Conservation (phyloP, 2,113 vertebrate genomes). For the Plotosus lineatus region DNA sequence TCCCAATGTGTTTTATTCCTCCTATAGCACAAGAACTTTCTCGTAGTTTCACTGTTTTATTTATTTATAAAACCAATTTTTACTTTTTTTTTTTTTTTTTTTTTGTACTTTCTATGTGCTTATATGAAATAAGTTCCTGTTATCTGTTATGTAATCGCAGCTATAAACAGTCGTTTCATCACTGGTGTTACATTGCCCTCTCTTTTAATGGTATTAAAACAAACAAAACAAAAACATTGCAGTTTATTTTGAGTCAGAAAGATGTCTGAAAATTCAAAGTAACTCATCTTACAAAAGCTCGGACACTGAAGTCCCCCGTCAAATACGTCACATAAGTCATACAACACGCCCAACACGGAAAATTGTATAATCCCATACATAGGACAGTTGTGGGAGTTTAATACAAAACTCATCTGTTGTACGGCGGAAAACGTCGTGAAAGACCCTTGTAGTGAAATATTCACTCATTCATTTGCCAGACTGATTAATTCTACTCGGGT, state of each 20-base stretch:
- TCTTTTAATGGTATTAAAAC: neutral
- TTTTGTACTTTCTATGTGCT: no score
- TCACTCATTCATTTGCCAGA: no score
- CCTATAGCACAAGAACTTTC: neutral
- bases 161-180: neutral
- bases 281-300: neutral
- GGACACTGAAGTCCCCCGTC: neutral
- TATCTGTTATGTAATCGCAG: neutral
- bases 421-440: no score
- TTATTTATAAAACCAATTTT: neutral
- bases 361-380: no score
- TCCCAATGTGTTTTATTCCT: neutral
- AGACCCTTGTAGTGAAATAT: no score
- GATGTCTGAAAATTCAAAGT: neutral
- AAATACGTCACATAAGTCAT: neutral
- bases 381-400: no score
- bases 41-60: neutral
- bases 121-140: neutral
- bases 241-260: neutral
- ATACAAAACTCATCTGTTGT: no score
- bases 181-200: neutral
- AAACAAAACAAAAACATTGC: neutral
- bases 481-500: no score
- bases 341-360: no score
- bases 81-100: no score